Conservation (phyloP, 2,113 vertebrate species). For the Elephas maximus region DNA sequence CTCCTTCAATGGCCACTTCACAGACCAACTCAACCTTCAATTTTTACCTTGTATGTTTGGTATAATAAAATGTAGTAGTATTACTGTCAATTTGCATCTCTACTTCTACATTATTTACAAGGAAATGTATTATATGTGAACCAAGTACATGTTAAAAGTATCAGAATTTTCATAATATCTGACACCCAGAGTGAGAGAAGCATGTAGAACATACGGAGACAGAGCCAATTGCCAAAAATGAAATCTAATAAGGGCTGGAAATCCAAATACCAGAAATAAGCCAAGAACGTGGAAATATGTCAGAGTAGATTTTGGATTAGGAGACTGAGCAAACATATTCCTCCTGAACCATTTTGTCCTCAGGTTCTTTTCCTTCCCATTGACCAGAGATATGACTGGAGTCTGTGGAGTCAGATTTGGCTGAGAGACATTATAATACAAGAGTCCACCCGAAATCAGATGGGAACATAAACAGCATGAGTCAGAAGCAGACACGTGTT, state of each 20-base stretch:
- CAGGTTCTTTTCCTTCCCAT: not conserved
- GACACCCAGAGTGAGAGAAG: not conserved
- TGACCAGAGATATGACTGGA: not conserved
- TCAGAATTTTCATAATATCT: constrained; percentile 47
- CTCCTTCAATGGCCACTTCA: constrained; percentile 42
- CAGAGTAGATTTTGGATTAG: constrained; percentile 2
- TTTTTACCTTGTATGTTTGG: constrained; percentile 24
- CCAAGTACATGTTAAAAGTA: constrained; percentile 22
- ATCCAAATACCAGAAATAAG: constrained; percentile 23
- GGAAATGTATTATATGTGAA: not conserved
- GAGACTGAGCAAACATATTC: not conserved
- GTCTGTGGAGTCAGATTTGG: not conserved
- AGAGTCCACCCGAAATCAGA: not conserved
- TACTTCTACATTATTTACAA: constrained; percentile 28
- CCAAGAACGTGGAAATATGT: not conserved
- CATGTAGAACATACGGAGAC: not conserved
- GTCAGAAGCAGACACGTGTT: not conserved
- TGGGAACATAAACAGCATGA: not conserved
- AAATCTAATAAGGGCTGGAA: not conserved
- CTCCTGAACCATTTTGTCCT: not conserved
- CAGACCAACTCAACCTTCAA: not conserved
- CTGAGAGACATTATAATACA: not conserved
- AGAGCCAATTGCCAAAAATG: not conserved
- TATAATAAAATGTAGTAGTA: not conserved
- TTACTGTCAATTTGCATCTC: constrained; percentile 9